These are phyloP conservation scores for Muschampia plurimacula DNA, from an alignment of 2,888 invertebrate genomes.

Conservation along the genomic window DNA sequence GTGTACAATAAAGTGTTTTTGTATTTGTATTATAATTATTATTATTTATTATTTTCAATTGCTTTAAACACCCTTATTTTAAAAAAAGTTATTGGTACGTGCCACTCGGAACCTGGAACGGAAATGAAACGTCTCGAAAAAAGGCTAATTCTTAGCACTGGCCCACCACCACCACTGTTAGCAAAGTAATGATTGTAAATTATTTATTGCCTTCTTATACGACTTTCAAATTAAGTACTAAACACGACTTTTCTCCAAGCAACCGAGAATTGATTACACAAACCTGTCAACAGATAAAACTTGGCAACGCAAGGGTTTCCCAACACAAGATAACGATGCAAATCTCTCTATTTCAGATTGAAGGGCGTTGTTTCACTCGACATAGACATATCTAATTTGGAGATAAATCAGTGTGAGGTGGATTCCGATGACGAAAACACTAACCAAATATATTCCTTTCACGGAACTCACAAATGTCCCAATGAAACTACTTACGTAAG, in stretches of 20 bases:
- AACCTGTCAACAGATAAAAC: slow-evolving; percentile 31
- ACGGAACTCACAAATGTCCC: slow-evolving; percentile 96
- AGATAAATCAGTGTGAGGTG: slow-evolving; percentile 94
- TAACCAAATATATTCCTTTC: slow-evolving; percentile 92
- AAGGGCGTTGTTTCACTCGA: slow-evolving; percentile 87
- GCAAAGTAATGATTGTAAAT: slow-evolving; percentile 34
- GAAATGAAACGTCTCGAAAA: too few relatives aligned
- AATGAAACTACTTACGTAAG: slow-evolving; percentile 92
- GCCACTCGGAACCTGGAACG: too few relatives aligned
- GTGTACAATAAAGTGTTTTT: too few relatives aligned
- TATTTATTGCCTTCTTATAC: slow-evolving; percentile 31
- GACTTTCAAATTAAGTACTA: slow-evolving; percentile 6
- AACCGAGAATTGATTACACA: slow-evolving; percentile 31
- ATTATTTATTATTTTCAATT: too few relatives aligned
- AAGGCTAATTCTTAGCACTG: too few relatives aligned
- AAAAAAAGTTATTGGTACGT: too few relatives aligned
- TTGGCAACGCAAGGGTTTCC: slow-evolving; percentile 26
- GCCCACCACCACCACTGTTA: not conserved
- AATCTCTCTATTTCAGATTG: slow-evolving; percentile 59
- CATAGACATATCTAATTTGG: slow-evolving; percentile 92
- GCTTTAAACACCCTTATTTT: too few relatives aligned
- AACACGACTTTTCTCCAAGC: not conserved
- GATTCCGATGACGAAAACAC: slow-evolving; percentile 60
- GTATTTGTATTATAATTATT: too few relatives aligned
- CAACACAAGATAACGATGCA: slow-evolving; percentile 11